phyloP scores from a whole-genome alignment of 2,888 invertebrate genomes.

The Neoaliturus tenellus region DNA sequence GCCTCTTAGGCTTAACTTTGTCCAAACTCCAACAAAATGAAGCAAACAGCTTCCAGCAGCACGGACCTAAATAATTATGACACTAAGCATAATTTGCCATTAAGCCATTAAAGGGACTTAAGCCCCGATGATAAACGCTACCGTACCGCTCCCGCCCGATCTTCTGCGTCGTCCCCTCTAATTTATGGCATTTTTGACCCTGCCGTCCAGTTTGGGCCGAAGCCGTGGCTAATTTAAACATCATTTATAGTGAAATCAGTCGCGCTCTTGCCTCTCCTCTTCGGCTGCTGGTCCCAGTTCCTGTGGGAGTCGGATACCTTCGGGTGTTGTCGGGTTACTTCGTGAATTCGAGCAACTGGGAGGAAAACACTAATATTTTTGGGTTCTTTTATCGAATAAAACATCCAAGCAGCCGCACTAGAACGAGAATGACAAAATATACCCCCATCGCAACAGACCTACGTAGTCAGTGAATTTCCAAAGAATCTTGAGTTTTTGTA shows the following conservation, averaged over 20 bases:
- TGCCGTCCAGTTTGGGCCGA: slow-evolving; percentile 9
- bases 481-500: no score
- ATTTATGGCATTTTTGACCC: slow-evolving; percentile 49
- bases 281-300: no score
- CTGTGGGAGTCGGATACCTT: no score
- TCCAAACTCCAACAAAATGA: slow-evolving; percentile 39
- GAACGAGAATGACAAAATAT: no score
- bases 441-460: no score
- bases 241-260: slow-evolving; percentile 55
- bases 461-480: no score
- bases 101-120: slow-evolving; percentile 53
- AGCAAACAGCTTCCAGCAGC: slow-evolving; percentile 25
- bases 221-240: slow-evolving; percentile 56
- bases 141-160: slow-evolving; percentile 44
- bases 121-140: slow-evolving; percentile 15
- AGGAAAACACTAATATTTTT: no score
- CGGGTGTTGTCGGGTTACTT: no score
- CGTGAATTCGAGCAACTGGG: no score
- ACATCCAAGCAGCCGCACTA: no score
- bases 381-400: no score
- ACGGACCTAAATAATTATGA: slow-evolving; percentile 45
- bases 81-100: slow-evolving; percentile 57
- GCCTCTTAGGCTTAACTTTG: not conserved
- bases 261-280: not conserved
- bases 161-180: not conserved